Conservation (phyloP, 2,797 vertebrate genomes). For the Limosa lapponica region DNA sequence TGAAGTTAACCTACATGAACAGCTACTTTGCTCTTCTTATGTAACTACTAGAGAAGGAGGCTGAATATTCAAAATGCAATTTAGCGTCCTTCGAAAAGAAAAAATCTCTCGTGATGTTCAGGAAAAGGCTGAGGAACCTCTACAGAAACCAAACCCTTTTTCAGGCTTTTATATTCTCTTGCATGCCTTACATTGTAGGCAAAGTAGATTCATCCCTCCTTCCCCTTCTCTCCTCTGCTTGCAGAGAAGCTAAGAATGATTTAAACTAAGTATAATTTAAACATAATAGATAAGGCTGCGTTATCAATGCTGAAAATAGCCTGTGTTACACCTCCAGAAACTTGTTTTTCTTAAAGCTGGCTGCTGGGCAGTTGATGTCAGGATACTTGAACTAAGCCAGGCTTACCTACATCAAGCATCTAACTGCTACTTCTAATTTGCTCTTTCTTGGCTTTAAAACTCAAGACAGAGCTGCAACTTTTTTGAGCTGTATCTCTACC, state of each 20-base stretch:
- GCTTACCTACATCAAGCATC: background rate
- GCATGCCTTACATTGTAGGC: conserved; percentile 1
- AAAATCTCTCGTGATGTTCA: background rate
- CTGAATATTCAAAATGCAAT: background rate
- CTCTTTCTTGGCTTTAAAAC: background rate
- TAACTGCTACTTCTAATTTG: background rate
- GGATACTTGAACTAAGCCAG: background rate
- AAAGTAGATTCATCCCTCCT: background rate
- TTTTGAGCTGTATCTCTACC: background rate
- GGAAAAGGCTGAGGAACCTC: background rate
- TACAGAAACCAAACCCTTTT: background rate
- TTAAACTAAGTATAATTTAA: background rate
- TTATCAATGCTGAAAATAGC: background rate
- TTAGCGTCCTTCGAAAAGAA: background rate
- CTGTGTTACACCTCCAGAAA: background rate
- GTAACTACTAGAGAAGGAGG: background rate
- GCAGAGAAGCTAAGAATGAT: background rate
- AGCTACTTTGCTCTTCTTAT: background rate
- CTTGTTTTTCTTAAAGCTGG: background rate
- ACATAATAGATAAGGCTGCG: background rate
- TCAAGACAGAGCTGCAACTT: background rate
- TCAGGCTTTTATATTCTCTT: background rate
- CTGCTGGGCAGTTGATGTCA: background rate
- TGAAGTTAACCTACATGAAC: background rate
- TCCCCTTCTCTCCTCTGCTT: background rate